Conservation (phyloP, 2,113 vertebrate genomes). For the Poicephalus meyeri region DNA sequence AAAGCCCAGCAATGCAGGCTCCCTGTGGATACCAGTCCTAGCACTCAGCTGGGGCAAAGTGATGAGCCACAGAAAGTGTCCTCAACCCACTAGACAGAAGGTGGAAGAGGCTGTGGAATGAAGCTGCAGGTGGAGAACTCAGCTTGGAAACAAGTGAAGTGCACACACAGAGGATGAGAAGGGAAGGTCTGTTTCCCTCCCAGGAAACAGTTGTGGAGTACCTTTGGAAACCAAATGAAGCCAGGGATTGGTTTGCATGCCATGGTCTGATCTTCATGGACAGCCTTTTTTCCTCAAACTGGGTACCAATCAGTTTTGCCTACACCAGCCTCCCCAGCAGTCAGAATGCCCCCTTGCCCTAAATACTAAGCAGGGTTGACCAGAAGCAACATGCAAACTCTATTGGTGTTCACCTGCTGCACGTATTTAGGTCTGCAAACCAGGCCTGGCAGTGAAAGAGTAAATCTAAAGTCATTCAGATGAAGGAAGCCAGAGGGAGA, state of each 20-base stretch:
- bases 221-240: neutral
- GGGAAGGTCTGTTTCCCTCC: neutral
- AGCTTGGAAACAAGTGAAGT: neutral
- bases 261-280: neutral
- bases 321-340: neutral
- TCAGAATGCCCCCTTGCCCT: neutral
- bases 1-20: neutral
- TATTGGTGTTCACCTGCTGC: neutral
- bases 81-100: neutral
- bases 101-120: neutral
- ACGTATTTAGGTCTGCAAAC: neutral
- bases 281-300: neutral
- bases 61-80: neutral
- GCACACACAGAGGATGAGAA: neutral
- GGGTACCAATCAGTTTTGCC: neutral
- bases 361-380: neutral
- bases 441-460: neutral
- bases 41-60: neutral
- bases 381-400: neutral
- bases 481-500: neutral
- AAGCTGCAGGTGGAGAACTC: neutral
- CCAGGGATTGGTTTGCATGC: neutral
- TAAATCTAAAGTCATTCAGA: neutral
- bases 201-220: neutral
- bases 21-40: neutral